phyloP scores from a whole-genome alignment of 2,797 vertebrate species.

The Myripristis jacobus region DNA sequence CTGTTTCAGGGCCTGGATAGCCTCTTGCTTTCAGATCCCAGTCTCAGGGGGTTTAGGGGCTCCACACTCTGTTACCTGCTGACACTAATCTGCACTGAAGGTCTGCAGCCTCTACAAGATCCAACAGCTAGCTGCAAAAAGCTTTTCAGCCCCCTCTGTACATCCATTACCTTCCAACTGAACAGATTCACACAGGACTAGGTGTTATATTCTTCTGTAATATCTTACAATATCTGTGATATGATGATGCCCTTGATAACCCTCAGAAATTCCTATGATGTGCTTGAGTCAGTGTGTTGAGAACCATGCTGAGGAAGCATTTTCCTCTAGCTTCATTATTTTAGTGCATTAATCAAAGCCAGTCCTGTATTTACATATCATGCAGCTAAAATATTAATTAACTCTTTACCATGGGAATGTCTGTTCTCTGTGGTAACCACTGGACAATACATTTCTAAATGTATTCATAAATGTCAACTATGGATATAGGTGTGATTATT shows the following conservation, averaged over 20 bases:
- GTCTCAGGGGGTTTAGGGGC: constrained; percentile 38
- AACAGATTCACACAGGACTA: constrained; percentile 36
- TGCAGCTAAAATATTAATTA: no score
- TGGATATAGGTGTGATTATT: no score
- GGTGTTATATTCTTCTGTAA: constrained; percentile 18
- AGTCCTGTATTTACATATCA: no score
- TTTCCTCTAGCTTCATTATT: neutral
- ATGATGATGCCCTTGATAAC: constrained; percentile 36
- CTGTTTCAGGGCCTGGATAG: constrained; percentile 24
- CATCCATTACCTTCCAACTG: constrained; percentile 39
- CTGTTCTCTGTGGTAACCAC: no score
- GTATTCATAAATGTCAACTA: no score
- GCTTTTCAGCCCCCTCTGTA: constrained; percentile 55
- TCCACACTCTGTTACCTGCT: constrained; percentile 64
- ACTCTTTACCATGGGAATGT: no score
- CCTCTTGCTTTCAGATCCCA: constrained; percentile 29
- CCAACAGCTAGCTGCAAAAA: constrained; percentile 61
- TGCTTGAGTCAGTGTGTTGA: constrained; percentile 15
- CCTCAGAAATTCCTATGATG: constrained; percentile 13
- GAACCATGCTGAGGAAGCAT: neutral
- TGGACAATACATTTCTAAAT: no score
- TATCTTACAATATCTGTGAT: constrained; percentile 33
- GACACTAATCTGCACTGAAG: constrained; percentile 73
- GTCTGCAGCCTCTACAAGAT: constrained; percentile 57
- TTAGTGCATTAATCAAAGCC: neutral